Conservation (phyloP, 2,888 invertebrate species). For the Cosmia pyralina region DNA sequence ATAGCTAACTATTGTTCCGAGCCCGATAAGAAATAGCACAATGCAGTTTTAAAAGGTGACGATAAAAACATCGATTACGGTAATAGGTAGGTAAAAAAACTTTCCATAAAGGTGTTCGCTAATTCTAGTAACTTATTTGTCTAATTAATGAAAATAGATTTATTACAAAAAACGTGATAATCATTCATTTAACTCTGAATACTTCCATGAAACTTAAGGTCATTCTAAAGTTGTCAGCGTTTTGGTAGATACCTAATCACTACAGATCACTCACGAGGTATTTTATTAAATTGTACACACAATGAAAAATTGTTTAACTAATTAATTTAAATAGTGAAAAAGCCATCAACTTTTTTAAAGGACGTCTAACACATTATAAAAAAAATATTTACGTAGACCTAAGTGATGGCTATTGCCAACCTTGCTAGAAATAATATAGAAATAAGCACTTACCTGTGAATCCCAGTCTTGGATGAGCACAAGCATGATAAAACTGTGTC, state of each 20-base stretch:
- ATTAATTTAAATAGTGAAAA: background rate
- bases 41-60: conserved; percentile 41
- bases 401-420: background rate
- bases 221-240: background rate
- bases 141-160: conserved; percentile 18
- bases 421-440: background rate
- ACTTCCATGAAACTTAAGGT: background rate
- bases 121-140: conserved; percentile 10
- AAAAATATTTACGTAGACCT: background rate
- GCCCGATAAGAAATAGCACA: conserved; percentile 57
- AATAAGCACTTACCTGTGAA: conserved; percentile 59
- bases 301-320: background rate
- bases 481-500: conserved; percentile 6
- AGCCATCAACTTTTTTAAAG: background rate
- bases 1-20: conserved; percentile 57
- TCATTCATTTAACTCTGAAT: background rate
- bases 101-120: conserved; percentile 2
- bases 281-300: background rate
- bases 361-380: background rate
- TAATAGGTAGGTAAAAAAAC: conserved; percentile 12
- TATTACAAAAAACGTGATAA: background rate
- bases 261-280: background rate
- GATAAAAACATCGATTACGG: conserved; percentile 45
- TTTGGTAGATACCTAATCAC: background rate
- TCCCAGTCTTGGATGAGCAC: conserved; percentile 11